A percentile compares a stretch with the other conserved stretches of the same genome.
phyloP scores from a whole-genome alignment of 2,113 vertebrate species.

The Ginglymostoma cirratum region DNA sequence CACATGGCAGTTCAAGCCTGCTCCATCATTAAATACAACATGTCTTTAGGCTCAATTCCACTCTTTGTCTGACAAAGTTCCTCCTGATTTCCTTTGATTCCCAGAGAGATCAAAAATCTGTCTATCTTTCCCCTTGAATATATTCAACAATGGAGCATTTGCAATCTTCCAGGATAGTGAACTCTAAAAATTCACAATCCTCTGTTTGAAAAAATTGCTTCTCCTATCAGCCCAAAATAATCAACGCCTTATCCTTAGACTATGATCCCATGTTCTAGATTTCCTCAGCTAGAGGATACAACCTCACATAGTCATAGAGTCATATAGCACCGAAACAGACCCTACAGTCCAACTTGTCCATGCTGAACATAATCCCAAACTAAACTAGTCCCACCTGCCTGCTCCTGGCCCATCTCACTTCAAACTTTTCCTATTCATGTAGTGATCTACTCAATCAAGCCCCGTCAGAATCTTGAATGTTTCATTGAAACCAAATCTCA shows the following conservation, averaged over 20 bases:
- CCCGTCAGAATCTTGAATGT: neutral
- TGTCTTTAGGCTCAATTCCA: neutral
- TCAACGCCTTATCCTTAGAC: neutral
- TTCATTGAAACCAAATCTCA: neutral
- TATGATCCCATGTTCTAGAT: neutral
- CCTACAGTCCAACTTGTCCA: too few species aligned
- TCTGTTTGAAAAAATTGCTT: neutral
- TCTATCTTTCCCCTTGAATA: neutral
- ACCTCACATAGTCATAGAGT: neutral
- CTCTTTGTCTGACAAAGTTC: too few species aligned
- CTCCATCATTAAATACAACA: neutral
- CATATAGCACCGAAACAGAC: too few species aligned
- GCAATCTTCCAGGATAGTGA: neutral
- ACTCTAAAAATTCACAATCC: neutral
- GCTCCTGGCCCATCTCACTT: too few species aligned
- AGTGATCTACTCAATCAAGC: neutral
- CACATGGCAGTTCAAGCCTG: neutral
- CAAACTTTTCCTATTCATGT: too few species aligned
- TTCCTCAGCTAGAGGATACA: neutral
- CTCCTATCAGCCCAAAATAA: neutral
- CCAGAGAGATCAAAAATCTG: neutral
- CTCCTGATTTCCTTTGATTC: neutral
- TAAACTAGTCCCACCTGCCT: too few species aligned
- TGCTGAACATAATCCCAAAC: too few species aligned
- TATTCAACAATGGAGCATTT: neutral